Evolutionary conservation across 2,797 vertebrate genomes (phyloP).

Genomic region (Propithecus perrieri): DNA sequence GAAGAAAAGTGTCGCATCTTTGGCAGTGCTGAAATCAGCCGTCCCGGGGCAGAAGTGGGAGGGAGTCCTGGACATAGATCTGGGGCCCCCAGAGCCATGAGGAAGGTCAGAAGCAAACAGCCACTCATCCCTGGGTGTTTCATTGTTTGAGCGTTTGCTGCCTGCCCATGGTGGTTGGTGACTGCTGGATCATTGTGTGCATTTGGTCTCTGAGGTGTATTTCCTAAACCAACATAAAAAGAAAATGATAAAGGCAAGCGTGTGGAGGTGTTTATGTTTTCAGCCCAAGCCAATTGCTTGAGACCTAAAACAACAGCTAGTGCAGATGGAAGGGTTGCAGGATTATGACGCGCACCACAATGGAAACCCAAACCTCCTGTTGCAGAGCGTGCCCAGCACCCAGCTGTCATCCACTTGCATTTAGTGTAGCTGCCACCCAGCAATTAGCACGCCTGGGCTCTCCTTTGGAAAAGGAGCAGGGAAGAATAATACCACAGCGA

Average conservation of each 20-base stretch:
- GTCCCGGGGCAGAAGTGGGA: neutral
- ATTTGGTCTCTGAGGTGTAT: slow-evolving; percentile 57
- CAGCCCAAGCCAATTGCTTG: slow-evolving; percentile 40
- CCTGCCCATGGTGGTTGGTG: neutral
- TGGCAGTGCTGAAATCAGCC: neutral
- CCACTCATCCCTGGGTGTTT: neutral
- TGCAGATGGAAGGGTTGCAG: slow-evolving; percentile 57
- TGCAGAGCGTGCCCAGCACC: neutral
- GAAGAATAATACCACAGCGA: slow-evolving; percentile 1
- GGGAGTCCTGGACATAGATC: neutral
- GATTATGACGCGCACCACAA: slow-evolving; percentile 53
- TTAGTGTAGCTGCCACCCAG: slow-evolving; percentile 54
- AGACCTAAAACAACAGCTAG: slow-evolving; percentile 57
- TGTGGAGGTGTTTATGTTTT: slow-evolving; percentile 45
- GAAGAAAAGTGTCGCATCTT: neutral
- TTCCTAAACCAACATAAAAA: slow-evolving; percentile 62
- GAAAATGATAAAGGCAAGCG: slow-evolving; percentile 37
- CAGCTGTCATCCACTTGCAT: slow-evolving; percentile 72
- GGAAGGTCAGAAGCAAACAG: neutral
- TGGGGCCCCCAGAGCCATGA: rapidly evolving
- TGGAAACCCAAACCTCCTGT: slow-evolving; percentile 69
- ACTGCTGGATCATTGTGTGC: slow-evolving; percentile 65
- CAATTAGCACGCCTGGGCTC: slow-evolving; percentile 70
- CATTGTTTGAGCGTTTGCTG: neutral
- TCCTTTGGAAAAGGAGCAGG: slow-evolving; percentile 58